Evolutionary conservation across 1,140 invertebrate species (phyloP).

Genomic region (Oppia nitens): DNA sequence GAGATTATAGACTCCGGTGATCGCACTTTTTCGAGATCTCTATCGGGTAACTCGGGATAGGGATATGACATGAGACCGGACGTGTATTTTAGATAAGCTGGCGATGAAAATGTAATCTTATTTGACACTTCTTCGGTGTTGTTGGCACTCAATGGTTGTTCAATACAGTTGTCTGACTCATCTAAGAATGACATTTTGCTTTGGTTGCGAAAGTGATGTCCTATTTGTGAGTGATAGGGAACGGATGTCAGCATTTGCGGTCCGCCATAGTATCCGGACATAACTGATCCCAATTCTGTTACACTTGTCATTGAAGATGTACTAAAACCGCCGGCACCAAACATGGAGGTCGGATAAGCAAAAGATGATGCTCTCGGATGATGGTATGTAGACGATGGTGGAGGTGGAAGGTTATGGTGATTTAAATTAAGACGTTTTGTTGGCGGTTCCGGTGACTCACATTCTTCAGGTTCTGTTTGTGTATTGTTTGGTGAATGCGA

Average conservation of each 20-base stretch:
- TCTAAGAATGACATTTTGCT: constrained; percentile 3
- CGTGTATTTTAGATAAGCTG: neutral
- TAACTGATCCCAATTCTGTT: constrained; percentile 14
- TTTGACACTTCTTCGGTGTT: constrained; percentile 21
- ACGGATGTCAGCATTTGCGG: constrained; percentile 14
- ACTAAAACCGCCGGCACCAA: constrained; percentile 6
- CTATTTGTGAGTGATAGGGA: constrained; percentile 8
- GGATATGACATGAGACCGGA: neutral
- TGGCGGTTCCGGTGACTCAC: neutral
- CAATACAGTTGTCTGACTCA: constrained; percentile 6
- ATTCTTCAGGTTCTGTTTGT: neutral
- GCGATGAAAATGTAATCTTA: constrained; percentile 16
- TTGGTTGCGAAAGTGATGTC: constrained; percentile 7
- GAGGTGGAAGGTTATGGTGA: constrained; percentile 5
- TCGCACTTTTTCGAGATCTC: constrained; percentile 12
- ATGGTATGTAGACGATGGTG: constrained; percentile 4
- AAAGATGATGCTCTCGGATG: constrained; percentile 8
- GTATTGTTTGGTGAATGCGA: neutral
- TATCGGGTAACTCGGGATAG: constrained; percentile 4
- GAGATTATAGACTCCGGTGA: constrained; percentile 14
- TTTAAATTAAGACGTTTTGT: neutral
- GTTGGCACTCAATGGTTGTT: constrained; percentile 17
- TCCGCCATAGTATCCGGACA: constrained; percentile 12
- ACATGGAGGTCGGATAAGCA: constrained; percentile 11
- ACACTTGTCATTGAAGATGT: neutral